phyloP scores from a whole-genome alignment of 2,888 invertebrate species.

The Axea sp. region DNA sequence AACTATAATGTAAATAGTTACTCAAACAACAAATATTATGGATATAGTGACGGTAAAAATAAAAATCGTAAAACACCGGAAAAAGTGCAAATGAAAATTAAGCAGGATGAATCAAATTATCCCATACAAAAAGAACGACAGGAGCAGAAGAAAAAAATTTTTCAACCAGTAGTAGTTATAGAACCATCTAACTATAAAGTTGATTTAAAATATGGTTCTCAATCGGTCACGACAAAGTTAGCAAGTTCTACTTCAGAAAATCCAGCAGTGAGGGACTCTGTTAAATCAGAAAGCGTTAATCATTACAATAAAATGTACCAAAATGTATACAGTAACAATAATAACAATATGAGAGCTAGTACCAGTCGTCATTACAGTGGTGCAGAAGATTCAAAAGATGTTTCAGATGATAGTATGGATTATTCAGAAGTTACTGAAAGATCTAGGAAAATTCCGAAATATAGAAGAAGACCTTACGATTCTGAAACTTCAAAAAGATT shows the following conservation, averaged over 20 bases:
- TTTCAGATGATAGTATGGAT: slow-evolving; percentile 70
- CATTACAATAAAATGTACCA: slow-evolving; percentile 42
- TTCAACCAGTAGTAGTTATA: slow-evolving; percentile 70
- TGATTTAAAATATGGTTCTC: slow-evolving; percentile 63
- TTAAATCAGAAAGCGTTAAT: slow-evolving; percentile 38
- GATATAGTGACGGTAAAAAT: slow-evolving; percentile 29
- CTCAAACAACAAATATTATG: slow-evolving; percentile 23
- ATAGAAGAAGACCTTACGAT: slow-evolving; percentile 67
- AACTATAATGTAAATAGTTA: slow-evolving; percentile 15
- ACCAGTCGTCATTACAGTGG: slow-evolving; percentile 69
- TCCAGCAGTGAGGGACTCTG: slow-evolving; percentile 4
- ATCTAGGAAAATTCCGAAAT: slow-evolving; percentile 69
- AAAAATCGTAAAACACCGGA: slow-evolving; percentile 13
- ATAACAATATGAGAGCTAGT: slow-evolving; percentile 10
- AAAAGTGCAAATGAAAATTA: slow-evolving; percentile 8
- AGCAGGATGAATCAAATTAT: slow-evolving; percentile 14
- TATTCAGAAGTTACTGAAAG: slow-evolving; percentile 73
- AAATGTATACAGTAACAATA: too few relatives aligned
- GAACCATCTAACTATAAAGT: slow-evolving; percentile 68
- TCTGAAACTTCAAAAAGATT: slow-evolving; percentile 67
- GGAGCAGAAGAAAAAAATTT: slow-evolving; percentile 50
- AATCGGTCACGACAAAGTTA: slow-evolving; percentile 39
- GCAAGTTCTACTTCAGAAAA: slow-evolving; percentile 15
- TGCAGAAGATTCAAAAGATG: slow-evolving; percentile 68
- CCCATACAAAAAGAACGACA: slow-evolving; percentile 8